These are phyloP conservation scores for Mesodorylaimus sp. DNA, from an alignment of 2,888 invertebrate species.

Conservation along the genomic window DNA sequence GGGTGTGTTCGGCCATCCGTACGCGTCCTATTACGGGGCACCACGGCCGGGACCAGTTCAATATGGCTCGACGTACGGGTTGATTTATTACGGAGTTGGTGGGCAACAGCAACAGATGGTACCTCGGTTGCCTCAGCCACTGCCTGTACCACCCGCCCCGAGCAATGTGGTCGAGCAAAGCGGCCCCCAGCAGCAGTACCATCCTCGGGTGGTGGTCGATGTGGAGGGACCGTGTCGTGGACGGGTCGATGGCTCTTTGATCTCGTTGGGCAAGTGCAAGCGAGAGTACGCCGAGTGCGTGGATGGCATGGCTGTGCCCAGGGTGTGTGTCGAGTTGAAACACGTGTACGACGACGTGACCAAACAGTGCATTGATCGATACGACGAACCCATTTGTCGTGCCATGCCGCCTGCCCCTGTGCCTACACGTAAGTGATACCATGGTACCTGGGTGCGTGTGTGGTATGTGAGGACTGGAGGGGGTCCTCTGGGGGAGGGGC, in stretches of 20 bases:
- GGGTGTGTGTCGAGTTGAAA: background rate
- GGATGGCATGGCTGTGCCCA: background rate
- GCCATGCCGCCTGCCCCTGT: background rate
- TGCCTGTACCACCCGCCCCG: too few species aligned
- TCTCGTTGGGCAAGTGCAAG: background rate
- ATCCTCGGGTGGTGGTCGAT: too few species aligned
- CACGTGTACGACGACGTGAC: background rate
- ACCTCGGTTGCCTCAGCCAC: background rate
- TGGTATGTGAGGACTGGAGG: background rate
- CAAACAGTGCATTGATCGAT: background rate
- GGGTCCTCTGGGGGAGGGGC: too few species aligned
- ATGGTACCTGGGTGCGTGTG: background rate
- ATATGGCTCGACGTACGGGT: too few species aligned
- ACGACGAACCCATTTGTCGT: background rate
- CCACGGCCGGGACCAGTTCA: too few species aligned
- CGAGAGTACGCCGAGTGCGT: background rate
- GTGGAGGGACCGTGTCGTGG: background rate
- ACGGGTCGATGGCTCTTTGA: background rate
- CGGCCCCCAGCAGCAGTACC: too few species aligned
- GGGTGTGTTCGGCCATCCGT: too few species aligned
- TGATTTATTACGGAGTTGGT: too few species aligned
- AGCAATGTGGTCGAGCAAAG: too few species aligned
- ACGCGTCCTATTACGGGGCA: too few species aligned
- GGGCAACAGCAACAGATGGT: too few species aligned
- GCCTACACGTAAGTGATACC: background rate